Evolutionary conservation across 2,113 vertebrate genomes (phyloP).

Genomic region (Peromyscus maniculatus): DNA sequence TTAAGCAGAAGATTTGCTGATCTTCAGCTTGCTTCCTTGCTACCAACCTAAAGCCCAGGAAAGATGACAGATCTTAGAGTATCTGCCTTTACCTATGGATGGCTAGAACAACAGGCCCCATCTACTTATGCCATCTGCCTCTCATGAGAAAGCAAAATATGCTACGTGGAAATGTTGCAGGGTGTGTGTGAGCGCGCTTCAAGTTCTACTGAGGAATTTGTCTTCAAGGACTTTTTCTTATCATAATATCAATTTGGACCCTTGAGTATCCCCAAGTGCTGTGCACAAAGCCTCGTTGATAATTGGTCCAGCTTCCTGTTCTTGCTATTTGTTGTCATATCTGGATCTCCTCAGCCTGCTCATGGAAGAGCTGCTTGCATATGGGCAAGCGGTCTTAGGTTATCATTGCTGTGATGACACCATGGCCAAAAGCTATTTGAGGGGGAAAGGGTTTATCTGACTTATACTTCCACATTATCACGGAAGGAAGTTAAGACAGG

Average conservation of each 20-base stretch:
- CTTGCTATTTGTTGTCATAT: not conserved
- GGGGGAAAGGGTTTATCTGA: not conserved
- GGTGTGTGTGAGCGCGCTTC: not conserved
- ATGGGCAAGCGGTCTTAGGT: not conserved
- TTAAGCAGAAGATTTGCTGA: not conserved
- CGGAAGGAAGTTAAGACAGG: not conserved
- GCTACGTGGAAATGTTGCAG: not conserved
- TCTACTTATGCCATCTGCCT: not conserved
- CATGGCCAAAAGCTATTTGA: not conserved
- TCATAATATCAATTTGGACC: not conserved
- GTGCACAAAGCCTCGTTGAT: not conserved
- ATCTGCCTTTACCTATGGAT: conserved; percentile 2
- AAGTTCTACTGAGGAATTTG: not conserved
- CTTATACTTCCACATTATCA: not conserved
- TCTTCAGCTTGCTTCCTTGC: not conserved
- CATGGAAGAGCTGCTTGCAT: not conserved
- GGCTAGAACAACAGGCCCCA: not conserved
- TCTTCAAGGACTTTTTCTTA: not conserved
- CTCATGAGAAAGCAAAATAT: not conserved
- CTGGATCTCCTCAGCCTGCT: not conserved
- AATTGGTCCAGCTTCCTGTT: not conserved
- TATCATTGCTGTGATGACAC: not conserved
- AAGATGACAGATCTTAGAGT: not conserved
- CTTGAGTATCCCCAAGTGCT: not conserved
- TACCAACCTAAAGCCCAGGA: not conserved